Evolutionary conservation across 1,140 invertebrate genomes (phyloP), one percentile per base, ranked within the genome.

Genomic region (Aporrectodea caliginosa): DNA sequence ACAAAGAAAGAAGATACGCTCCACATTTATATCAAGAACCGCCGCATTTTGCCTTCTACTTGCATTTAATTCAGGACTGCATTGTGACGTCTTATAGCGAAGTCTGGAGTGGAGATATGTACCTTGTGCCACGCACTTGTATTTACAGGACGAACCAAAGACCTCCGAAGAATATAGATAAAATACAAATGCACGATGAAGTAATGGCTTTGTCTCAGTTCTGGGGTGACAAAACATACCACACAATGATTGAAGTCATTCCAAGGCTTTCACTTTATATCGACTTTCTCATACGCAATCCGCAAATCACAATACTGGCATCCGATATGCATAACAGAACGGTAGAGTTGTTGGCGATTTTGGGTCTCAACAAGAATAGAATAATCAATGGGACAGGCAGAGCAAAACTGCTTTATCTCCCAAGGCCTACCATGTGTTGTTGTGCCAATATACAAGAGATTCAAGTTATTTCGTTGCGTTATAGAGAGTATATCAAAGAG

Each of bases 151-250:
- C 22, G 6, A 22, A 58, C 43, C 6, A 12, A 58, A 58, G 22
- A 12, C 43, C 43, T 58, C 43, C 43, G 43, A 22, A 58, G 22
- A 58, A 22, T 22, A 58, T 22, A 12, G 6, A 6, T 22, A 58
- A 58, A 12, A 58, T 76, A 1, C 75, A 16, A 91, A 78, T 1
- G 16, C 31, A 34, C 33, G 29, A 73, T 2, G 78, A 73, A 73
- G 78, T 79, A 2, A 75, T 79, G 22, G 27, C 35, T 43, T 35
- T 79, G 1, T 29, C 58, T 0, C 69, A 73, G 16, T 35, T 16
- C 14, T 79, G 78, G 78, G 69, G 58, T 1, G 0, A 1, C 2
- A 68, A 30, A 27, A 35, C n/a, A 31, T 79, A 32, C 27, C 78
- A 79, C 29, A 34, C 16, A 30, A 73, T 71, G 30, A 35, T 79